Percentiles rank a stretch among this genome's conserved stretches.
Conservation (phyloP, 1,140 invertebrate species). For the Radopholus similis region DNA sequence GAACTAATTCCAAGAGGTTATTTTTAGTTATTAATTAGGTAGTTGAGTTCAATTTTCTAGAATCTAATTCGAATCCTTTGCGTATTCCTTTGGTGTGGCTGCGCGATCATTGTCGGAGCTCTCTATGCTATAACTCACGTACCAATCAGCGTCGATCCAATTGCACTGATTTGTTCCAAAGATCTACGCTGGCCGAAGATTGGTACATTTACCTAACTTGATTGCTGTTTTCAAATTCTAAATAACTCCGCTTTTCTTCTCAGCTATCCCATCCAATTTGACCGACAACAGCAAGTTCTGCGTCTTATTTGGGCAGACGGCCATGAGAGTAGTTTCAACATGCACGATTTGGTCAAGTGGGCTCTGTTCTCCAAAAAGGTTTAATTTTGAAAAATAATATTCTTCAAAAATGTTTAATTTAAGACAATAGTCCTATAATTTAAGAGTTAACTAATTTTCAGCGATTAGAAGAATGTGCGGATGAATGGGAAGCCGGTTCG, state of each 20-base stretch:
- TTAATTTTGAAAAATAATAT: neutral
- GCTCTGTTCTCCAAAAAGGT: constrained; percentile 29
- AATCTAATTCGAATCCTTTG: constrained; percentile 1
- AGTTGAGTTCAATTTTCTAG: neutral
- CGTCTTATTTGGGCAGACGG: constrained; percentile 30
- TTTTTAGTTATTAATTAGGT: neutral
- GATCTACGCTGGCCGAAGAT: constrained; percentile 22
- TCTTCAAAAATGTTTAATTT: neutral
- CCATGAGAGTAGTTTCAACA: constrained; percentile 23
- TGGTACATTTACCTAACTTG: constrained; percentile 4
- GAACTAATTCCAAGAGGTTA: neutral
- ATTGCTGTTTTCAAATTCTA: neutral
- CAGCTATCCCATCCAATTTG: constrained; percentile 31
- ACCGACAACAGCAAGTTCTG: constrained; percentile 24
- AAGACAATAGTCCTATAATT: neutral
- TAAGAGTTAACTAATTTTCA: neutral
- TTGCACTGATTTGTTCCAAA: constrained; percentile 31
- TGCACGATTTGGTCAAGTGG: constrained; percentile 34
- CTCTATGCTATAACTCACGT: constrained; percentile 30
- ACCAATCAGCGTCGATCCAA: constrained; percentile 48
- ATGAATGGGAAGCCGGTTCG: constrained; percentile 13
- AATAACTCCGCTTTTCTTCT: neutral
- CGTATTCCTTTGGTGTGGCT: constrained; percentile 51
- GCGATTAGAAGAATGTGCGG: neutral
- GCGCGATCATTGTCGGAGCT: constrained; percentile 49